phyloP scores from a whole-genome alignment of 2,888 invertebrate species.

The Machimus atricapillus region DNA sequence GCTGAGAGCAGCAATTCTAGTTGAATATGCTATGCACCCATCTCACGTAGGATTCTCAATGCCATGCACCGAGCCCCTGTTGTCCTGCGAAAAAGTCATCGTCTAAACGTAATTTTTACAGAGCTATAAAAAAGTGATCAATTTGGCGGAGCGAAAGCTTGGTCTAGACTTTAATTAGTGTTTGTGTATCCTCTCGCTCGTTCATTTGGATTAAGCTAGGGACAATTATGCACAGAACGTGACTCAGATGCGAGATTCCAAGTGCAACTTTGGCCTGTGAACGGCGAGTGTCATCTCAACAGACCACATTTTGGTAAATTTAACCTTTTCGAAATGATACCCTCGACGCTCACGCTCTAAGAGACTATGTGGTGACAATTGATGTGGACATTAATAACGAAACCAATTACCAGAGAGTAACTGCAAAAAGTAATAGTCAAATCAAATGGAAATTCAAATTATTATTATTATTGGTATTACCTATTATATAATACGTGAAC shows the following conservation, averaged over 20 bases:
- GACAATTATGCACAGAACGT: slow-evolving; percentile 24
- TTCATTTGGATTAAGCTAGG: slow-evolving; percentile 13
- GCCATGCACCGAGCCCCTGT: background rate
- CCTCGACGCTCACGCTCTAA: background rate
- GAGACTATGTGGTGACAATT: background rate
- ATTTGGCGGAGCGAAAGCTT: background rate
- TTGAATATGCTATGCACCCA: slow-evolving; percentile 17
- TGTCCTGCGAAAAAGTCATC: background rate
- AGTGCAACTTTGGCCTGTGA: background rate
- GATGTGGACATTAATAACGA: slow-evolving; percentile 5
- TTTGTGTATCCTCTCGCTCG: slow-evolving; percentile 17
- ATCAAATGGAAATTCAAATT: background rate
- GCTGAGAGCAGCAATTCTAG: background rate
- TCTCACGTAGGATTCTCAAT: slow-evolving; percentile 15
- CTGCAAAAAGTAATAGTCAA: background rate
- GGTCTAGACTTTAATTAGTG: slow-evolving; percentile 35
- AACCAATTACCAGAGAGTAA: background rate
- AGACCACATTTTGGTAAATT: background rate
- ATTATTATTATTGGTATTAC: too few relatives aligned
- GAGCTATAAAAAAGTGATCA: slow-evolving; percentile 27
- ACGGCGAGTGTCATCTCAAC: background rate
- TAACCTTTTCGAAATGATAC: background rate
- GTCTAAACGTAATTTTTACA: slow-evolving; percentile 16
- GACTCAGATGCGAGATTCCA: background rate
- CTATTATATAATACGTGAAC: too few relatives aligned